Evolutionary conservation across 2,113 vertebrate species (phyloP), one percentile per base, ranked within the genome.

Genomic region (Syngnathus floridae): DNA sequence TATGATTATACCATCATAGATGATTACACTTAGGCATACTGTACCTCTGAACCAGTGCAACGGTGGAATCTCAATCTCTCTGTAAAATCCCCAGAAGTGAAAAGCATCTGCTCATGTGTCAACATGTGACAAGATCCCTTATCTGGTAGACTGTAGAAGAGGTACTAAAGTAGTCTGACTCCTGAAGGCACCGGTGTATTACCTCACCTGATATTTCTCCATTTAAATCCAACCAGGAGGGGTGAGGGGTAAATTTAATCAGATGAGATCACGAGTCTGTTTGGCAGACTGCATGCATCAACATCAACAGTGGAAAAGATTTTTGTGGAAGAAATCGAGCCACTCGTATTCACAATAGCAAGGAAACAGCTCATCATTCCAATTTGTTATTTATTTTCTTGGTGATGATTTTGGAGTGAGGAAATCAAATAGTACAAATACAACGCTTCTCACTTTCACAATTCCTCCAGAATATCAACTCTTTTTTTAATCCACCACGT

Each of bases 1-100:
- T 85, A 72, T 81, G 84, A 85, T 88, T 83, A 88, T 73, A 85
- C 76, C 77, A 86, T 87, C 82, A 87, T 56, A 78, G 73, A 82
- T 82, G 77, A 87, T 84, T 82, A 86, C 37, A 83, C 79, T 81
- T 68, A 84, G 78, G 37, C 77, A 75, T 72, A 31, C 26, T 31
- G 26, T 31, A 76, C 67, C 64, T 78, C 76, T 82, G 81, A 82
- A 76, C 80, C 75, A 76, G 64, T 77, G 64, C 66, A 26, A 66
- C 78, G 77, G 77, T 75, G 80, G 71, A 83, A 71, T 72, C 72
- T 70, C 78, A 79, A 75, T 70, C 63, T 69, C 19, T 66, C 49
- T 56, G 40, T 51, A 67, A 78, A 35, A 60, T 73, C 46, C 70
- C 65, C 71, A 22, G 35, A 59, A 81, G 72, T 77, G 49, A 55